phyloP scores from a whole-genome alignment of 1,140 invertebrate species.

The Halesus radiatus region DNA sequence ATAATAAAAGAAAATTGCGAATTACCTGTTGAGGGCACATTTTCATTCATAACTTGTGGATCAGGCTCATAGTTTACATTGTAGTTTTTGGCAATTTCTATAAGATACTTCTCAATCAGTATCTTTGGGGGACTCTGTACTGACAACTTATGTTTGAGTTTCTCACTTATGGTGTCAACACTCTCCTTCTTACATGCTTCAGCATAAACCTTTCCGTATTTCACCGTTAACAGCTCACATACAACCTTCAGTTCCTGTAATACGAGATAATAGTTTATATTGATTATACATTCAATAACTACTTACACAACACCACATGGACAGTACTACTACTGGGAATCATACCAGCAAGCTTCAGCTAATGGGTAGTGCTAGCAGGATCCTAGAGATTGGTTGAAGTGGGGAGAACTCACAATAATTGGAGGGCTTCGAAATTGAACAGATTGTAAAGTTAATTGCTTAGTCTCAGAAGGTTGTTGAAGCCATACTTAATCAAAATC shows the following conservation, averaged over 20 bases:
- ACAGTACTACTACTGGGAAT: too few species aligned
- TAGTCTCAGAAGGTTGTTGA: too few species aligned
- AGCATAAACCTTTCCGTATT: slow-evolving; percentile 96
- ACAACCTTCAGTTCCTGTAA: slow-evolving; percentile 90
- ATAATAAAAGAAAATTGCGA: slow-evolving; percentile 23
- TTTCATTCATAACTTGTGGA: slow-evolving; percentile 90
- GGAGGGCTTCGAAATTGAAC: too few species aligned
- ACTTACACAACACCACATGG: too few species aligned
- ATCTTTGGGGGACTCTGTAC: slow-evolving; percentile 97
- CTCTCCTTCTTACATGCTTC: slow-evolving; percentile 87
- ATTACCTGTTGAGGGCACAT: slow-evolving; percentile 68
- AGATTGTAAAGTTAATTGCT: too few species aligned
- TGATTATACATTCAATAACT: too few species aligned
- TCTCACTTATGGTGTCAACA: slow-evolving; percentile 88
- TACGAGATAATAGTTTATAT: not conserved
- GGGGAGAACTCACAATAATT: too few species aligned
- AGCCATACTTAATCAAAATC: too few species aligned
- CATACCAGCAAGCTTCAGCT: too few species aligned
- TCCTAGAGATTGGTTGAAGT: too few species aligned
- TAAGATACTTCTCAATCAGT: slow-evolving; percentile 94
- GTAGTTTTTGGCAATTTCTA: slow-evolving; percentile 97
- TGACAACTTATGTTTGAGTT: slow-evolving; percentile 95
- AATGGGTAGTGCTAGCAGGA: too few species aligned
- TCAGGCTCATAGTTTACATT: slow-evolving; percentile 94
- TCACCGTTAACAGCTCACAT: slow-evolving; percentile 88